phyloP scores from a whole-genome alignment of 2,888 invertebrate genomes.

The Hanleya hanleyi region DNA sequence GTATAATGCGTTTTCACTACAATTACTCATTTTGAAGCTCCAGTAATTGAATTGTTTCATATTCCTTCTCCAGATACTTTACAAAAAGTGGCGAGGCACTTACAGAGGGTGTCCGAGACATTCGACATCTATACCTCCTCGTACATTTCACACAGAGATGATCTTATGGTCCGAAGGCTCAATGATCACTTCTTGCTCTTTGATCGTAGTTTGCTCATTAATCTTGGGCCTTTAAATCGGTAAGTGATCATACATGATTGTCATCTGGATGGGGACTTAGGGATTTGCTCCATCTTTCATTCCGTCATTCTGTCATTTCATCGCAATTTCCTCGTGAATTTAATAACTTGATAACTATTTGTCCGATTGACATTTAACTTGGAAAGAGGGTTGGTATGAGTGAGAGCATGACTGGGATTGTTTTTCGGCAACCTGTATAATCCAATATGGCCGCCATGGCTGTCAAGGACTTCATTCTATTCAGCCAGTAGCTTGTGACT shows the following conservation, averaged over 20 bases:
- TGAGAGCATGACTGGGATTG: no score
- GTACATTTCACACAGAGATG: neutral
- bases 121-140: neutral
- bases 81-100: neutral
- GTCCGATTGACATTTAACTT: neutral
- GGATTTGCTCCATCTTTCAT: no score
- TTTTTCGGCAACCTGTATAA: no score
- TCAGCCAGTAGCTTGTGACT: no score
- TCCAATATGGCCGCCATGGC: no score
- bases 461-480: no score
- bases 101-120: neutral
- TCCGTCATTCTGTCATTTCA: no score
- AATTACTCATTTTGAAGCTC: no score
- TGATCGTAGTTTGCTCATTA: neutral
- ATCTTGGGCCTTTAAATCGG: neutral
- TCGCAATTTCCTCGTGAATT: no score
- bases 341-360: neutral
- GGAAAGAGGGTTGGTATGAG: neutral
- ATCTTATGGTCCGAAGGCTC: neutral
- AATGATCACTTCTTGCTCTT: neutral
- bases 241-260: neutral
- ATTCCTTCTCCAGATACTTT: neutral
- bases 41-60: neutral
- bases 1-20: no score
- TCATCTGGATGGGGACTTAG: neutral